Percentiles rank a stretch among this genome's conserved stretches.
Conservation (phyloP, 1,140 invertebrate genomes). For the Vollenhovia emeryi region DNA sequence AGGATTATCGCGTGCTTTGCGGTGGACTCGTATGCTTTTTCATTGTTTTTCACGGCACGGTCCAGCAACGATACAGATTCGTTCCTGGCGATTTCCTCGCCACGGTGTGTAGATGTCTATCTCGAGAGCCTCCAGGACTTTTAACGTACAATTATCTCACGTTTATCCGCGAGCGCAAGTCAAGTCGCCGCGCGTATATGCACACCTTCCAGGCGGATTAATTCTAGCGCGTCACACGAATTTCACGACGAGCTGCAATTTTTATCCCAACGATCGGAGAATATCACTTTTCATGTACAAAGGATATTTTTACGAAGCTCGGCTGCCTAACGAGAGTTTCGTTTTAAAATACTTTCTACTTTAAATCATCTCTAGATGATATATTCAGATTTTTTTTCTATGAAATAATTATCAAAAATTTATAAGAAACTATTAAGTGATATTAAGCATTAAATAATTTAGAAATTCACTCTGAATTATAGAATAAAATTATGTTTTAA, state of each 20-base stretch:
- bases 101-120: neutral
- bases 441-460: neutral
- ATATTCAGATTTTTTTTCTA: neutral
- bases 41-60: slow-evolving; percentile 19
- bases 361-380: neutral
- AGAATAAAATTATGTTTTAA: neutral
- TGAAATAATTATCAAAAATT: neutral
- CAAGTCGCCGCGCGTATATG: neutral
- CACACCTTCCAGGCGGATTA: slow-evolving; percentile 26
- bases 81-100: slow-evolving; percentile 12
- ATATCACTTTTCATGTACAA: neutral
- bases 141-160: slow-evolving; percentile 39
- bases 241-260: slow-evolving; percentile 34
- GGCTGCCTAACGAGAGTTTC: slow-evolving; percentile 15
- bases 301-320: neutral
- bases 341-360: neutral
- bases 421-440: neutral
- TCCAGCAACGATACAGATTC: slow-evolving; percentile 12
- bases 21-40: neutral
- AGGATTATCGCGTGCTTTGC: slow-evolving; percentile 46
- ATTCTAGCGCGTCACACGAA: slow-evolving; percentile 25
- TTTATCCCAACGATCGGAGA: neutral
- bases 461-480: neutral
- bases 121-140: neutral
- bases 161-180: slow-evolving; percentile 7